Evolutionary conservation across 35 echinoderm and acorn worm species (phyloP).

Genomic region (Lytechinus pictus): DNA sequence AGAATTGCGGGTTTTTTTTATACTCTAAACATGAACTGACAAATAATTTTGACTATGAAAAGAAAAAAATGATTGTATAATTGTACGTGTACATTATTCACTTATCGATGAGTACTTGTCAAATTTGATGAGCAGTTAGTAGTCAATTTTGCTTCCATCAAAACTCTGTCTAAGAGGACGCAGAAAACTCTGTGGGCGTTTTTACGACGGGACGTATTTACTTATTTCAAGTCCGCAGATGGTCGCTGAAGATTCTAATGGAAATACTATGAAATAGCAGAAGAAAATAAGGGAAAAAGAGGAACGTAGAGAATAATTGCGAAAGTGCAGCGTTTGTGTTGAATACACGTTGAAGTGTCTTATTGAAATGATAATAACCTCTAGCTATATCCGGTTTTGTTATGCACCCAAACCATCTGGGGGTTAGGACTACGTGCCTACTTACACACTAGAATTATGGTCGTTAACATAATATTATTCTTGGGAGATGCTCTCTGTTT

Average conservation of each 20-base stretch:
- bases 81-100: not conserved
- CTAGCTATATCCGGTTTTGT: conserved; percentile 18
- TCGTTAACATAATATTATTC: not conserved
- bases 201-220: not conserved
- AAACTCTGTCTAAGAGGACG: not conserved
- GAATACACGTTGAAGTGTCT: not conserved
- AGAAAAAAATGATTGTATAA: not conserved
- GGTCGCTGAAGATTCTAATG: not conserved
- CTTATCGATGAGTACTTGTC: not conserved
- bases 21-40: not conserved
- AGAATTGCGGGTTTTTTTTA: too few species aligned
- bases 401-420: not conserved
- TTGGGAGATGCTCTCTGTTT: not conserved
- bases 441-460: not conserved
- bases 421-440: not conserved
- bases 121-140: not conserved
- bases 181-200: not conserved
- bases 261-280: not conserved
- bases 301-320: not conserved
- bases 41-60: not conserved
- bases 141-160: not conserved
- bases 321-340: not conserved
- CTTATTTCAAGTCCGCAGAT: not conserved
- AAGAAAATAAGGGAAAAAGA: not conserved
- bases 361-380: conserved; percentile 7